Evolutionary conservation across 2,888 invertebrate species (phyloP), one percentile per base, ranked within the genome.

Genomic region (Amiota mariae): DNA sequence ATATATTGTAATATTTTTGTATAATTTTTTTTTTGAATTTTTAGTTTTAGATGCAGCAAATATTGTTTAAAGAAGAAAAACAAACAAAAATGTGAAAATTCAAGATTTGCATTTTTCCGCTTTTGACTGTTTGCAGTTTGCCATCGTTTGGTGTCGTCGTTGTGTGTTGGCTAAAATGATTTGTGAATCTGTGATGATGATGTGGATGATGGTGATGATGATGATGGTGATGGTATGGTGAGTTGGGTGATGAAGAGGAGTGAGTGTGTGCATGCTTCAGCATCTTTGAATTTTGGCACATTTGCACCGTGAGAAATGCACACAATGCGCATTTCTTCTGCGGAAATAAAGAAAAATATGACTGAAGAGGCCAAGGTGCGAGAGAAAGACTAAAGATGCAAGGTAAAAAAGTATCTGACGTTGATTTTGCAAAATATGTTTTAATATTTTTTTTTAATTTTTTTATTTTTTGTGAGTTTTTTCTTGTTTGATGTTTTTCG

Each of bases 81-180:
- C 36, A 36, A 63, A 46, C 9, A 63, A 46, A 63, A 63, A 9
- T 63, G 13, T 18, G 36, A 82, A 82, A 83, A 82, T 84, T 84
- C 82, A 82, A 84, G 84, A 83, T 82, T 84, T 83, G 82, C 82
- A 84, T 82, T 83, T 82, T 78, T 59, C 48, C 18, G 47, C 66
- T 66, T 80, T 49, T 79, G 51, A 47, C 75, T 72, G 36, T 36
- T 64, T 72, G 20, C 49, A 15, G 56, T 54, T 24, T 51, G 64
- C 63, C 51, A 68, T 70, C 68, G 70, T 71, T 77, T 10, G 10
- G 79, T 70, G 75, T 72, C 51, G 72, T n/a, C n/a, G n/a, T 20
- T 20, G 74, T 73, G 70, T 59, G 47, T 66, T 66, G 48, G 66
- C 48, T n/a, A 46, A 66, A 48, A 66, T 66, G 48, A 66, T 49